These are phyloP conservation scores for Procapra przewalskii DNA, from an alignment of 2,113 vertebrate species.

Conservation along the genomic window DNA sequence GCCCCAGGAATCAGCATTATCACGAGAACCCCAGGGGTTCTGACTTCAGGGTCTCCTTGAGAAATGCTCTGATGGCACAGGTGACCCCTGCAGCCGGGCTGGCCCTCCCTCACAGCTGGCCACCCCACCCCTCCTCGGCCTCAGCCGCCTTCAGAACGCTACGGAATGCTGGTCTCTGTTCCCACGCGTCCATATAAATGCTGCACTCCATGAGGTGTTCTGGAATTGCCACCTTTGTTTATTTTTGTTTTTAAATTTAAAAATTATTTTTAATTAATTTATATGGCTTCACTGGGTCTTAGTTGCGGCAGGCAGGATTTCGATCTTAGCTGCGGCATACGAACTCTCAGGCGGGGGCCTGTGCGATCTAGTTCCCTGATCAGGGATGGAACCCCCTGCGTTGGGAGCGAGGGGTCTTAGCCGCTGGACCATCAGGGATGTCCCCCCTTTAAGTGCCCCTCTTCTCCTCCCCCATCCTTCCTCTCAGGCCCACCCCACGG, in stretches of 20 bases:
- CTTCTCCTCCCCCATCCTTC: rapidly evolving
- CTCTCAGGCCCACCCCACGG: rapidly evolving
- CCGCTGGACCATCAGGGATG: neutral
- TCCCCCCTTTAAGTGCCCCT: neutral
- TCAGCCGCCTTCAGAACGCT: rapidly evolving
- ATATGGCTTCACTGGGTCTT: neutral
- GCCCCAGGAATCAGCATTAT: neutral
- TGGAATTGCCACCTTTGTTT: neutral
- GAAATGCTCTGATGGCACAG: neutral
- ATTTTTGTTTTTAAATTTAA: neutral
- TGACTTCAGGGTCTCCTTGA: neutral
- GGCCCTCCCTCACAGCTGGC: neutral
- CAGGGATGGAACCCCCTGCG: neutral
- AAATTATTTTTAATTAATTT: neutral
- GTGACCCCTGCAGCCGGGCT: neutral
- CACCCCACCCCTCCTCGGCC: rapidly evolving
- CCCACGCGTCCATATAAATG: rapidly evolving
- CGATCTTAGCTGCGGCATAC: neutral
- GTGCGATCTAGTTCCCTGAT: neutral
- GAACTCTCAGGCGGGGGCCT: neutral
- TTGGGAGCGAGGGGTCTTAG: neutral
- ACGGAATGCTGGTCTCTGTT: rapidly evolving
- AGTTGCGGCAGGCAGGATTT: neutral
- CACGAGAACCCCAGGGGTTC: neutral
- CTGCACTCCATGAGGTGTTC: neutral